phyloP scores from a whole-genome alignment of 2,888 invertebrate species.

The Listrodromus nycthemerus region DNA sequence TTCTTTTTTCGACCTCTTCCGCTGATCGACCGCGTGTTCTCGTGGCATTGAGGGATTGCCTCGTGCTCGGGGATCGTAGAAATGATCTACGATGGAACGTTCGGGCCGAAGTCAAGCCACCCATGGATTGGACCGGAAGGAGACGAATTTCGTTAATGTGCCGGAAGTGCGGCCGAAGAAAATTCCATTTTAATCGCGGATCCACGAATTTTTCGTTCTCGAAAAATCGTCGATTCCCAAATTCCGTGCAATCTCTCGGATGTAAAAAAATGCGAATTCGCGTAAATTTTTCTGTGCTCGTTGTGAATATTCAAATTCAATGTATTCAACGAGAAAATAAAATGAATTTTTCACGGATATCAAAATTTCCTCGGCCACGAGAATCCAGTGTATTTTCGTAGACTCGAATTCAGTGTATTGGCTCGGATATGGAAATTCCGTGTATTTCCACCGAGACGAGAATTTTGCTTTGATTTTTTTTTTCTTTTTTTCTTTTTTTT shows the following conservation, averaged over 20 bases:
- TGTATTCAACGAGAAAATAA: too few relatives aligned
- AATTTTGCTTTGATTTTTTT: neutral
- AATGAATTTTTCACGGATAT: too few relatives aligned
- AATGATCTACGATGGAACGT: constrained; percentile 43
- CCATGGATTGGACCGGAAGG: constrained; percentile 18
- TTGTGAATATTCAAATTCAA: too few relatives aligned
- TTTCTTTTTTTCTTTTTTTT: neutral
- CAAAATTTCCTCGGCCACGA: too few relatives aligned
- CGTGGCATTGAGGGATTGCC: constrained; percentile 52
- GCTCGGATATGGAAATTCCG: too few relatives aligned
- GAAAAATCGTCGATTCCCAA: too few relatives aligned
- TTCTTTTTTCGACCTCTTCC: constrained; percentile 5
- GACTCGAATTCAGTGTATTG: too few relatives aligned
- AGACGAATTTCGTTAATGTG: neutral
- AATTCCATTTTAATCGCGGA: neutral
- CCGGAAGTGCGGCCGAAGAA: neutral
- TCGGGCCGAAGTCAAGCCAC: neutral
- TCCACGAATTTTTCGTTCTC: too few relatives aligned
- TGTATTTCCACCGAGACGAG: too few relatives aligned
- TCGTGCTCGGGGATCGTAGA: constrained; percentile 33
- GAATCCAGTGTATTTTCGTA: too few relatives aligned
- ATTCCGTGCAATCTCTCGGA: neutral
- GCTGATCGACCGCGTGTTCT: constrained; percentile 34
- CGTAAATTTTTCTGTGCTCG: too few relatives aligned
- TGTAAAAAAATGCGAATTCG: too few relatives aligned